Conservation (phyloP, 2,797 vertebrate species). For the Mastacembelus armatus region DNA sequence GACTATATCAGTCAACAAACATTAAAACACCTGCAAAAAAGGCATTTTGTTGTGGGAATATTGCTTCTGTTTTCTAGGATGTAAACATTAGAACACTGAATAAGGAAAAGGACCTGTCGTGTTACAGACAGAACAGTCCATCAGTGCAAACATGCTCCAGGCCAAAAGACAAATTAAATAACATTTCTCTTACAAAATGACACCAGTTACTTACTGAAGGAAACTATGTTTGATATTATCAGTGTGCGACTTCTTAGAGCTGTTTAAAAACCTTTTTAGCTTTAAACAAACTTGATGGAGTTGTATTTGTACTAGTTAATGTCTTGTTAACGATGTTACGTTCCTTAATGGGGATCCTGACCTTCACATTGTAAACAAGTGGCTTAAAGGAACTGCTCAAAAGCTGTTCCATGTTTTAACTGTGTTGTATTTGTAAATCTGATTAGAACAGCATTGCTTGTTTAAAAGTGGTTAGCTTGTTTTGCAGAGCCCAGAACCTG, state of each 20-base stretch:
- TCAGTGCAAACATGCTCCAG: constrained; percentile 75
- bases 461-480: too few relatives aligned
- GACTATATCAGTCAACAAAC: constrained; percentile 18
- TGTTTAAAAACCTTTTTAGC: neutral
- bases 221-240: neutral
- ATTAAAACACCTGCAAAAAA: constrained; percentile 45
- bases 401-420: neutral
- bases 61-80: constrained; percentile 64
- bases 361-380: neutral
- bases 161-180: constrained; percentile 8
- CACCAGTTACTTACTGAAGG: neutral
- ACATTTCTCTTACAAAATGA: neutral
- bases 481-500: too few relatives aligned
- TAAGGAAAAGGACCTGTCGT: constrained; percentile 38
- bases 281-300: neutral
- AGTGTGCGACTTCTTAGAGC: constrained; percentile 10
- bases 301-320: too few relatives aligned
- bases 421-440: neutral
- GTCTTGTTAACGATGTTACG: neutral
- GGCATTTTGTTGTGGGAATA: constrained; percentile 61
- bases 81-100: constrained; percentile 62
- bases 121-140: constrained; percentile 71
- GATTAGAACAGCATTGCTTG: neutral
- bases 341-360: neutral
- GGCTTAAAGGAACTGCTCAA: neutral